Percentiles rank a stretch among this genome's conserved stretches.
Conservation (phyloP, 2,113 vertebrate species). For the Salvelinus alpinus region DNA sequence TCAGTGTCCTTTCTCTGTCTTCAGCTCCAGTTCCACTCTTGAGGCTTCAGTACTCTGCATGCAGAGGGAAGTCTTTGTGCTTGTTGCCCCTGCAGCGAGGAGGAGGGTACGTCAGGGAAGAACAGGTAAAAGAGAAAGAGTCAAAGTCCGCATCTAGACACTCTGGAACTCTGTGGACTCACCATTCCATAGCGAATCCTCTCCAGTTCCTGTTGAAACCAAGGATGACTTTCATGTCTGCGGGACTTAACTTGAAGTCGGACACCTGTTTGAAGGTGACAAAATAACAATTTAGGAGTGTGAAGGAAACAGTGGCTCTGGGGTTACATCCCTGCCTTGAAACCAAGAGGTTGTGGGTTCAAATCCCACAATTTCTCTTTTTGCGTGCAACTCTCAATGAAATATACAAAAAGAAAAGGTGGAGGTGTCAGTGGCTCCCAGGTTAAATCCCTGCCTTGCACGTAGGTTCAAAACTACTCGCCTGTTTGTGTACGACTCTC, state of each 20-base stretch:
- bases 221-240: conserved; percentile 81
- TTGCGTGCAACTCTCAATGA: no score
- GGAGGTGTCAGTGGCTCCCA: no score
- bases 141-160: not conserved
- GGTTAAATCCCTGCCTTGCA: no score
- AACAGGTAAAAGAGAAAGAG: not conserved
- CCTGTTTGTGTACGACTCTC: no score
- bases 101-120: not conserved
- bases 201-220: conserved; percentile 82
- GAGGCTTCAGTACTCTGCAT: conserved; percentile 54
- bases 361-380: no score
- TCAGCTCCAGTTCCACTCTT: not conserved
- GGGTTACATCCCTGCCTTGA: no score
- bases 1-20: not conserved
- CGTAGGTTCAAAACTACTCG: no score
- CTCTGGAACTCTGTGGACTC: not conserved
- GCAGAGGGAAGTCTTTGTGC: conserved; percentile 71
- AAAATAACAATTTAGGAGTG: no score
- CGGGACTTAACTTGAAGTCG: conserved; percentile 82
- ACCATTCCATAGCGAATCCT: conserved; percentile 75
- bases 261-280: conserved; percentile 72
- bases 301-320: no score
- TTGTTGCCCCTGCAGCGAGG: conserved; percentile 55
- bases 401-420: no score
- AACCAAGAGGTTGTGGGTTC: no score